Conservation (phyloP, 2,888 invertebrate genomes). For the Cyaniris semiargus region DNA sequence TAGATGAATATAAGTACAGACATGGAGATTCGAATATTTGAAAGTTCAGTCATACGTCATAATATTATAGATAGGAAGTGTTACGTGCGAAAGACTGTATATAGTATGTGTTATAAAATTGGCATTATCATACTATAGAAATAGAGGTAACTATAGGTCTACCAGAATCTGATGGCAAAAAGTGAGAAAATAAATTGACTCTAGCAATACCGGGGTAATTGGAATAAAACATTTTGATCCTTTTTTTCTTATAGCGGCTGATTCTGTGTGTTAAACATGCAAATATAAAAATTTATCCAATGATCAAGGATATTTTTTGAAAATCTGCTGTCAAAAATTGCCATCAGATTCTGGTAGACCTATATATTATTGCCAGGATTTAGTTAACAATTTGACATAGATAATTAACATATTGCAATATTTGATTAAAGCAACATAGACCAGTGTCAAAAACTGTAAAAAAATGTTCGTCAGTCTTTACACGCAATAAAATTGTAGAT, state of each 20-base stretch:
- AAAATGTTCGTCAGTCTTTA: not conserved
- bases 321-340: no score
- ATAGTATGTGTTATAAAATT: not conserved
- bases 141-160: not conserved
- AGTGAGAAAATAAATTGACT: no score
- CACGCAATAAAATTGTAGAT: not conserved
- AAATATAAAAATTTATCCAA: no score
- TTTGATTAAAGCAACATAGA: not conserved
- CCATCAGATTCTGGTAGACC: no score
- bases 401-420: not conserved
- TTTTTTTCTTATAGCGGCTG: no score
- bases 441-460: not conserved
- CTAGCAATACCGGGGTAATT: no score
- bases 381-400: not conserved
- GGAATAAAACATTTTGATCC: no score
- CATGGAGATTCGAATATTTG: slow-evolving; percentile 13
- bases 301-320: no score
- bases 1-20: not conserved
- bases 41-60: slow-evolving; percentile 6
- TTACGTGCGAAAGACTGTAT: not conserved
- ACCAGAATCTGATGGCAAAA: no score
- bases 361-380: not conserved
- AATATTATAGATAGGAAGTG: not conserved
- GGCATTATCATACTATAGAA: not conserved
- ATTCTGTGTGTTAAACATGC: no score